Percentiles rank a stretch among this genome's conserved stretches.
Conservation (phyloP, 92 coral and sea anemone species). For the Galaxea fascicularis region DNA sequence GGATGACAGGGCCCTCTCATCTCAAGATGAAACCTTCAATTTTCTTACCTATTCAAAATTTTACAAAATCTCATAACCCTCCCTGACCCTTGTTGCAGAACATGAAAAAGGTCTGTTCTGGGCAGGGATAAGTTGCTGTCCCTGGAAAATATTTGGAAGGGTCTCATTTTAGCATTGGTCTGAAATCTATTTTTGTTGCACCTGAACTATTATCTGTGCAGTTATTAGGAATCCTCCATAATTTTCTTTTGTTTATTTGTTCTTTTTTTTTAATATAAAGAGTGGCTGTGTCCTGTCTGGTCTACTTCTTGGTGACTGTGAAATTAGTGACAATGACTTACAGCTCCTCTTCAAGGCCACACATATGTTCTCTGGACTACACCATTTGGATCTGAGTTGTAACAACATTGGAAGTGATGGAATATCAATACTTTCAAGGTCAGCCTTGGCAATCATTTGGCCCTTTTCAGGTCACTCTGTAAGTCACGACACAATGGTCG, state of each 20-base stretch:
- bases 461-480: background rate
- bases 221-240: too few relatives aligned
- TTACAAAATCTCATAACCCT: too few relatives aligned
- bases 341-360: constrained; percentile 43
- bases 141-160: too few relatives aligned
- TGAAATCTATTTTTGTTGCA: too few relatives aligned
- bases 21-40: too few relatives aligned
- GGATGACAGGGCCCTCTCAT: too few relatives aligned
- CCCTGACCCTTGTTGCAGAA: too few relatives aligned
- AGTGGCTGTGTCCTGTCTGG: constrained; percentile 63
- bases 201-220: background rate
- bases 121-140: too few relatives aligned
- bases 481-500: too few relatives aligned
- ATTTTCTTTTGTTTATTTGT: background rate
- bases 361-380: constrained; percentile 37
- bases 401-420: constrained; percentile 72
- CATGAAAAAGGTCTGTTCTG: too few relatives aligned
- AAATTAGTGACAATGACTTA: constrained; percentile 55
- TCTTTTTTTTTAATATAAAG: constrained; percentile 40
- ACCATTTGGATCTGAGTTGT: constrained; percentile 79
- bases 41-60: too few relatives aligned
- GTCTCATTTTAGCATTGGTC: too few relatives aligned
- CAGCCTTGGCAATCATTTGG: background rate
- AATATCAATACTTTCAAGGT: constrained; percentile 61
- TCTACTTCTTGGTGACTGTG: constrained; percentile 71